A percentile compares a stretch with the other conserved stretches of the same genome.
phyloP scores from a whole-genome alignment of 2,113 vertebrate species.

The Heteronetta atricapilla region DNA sequence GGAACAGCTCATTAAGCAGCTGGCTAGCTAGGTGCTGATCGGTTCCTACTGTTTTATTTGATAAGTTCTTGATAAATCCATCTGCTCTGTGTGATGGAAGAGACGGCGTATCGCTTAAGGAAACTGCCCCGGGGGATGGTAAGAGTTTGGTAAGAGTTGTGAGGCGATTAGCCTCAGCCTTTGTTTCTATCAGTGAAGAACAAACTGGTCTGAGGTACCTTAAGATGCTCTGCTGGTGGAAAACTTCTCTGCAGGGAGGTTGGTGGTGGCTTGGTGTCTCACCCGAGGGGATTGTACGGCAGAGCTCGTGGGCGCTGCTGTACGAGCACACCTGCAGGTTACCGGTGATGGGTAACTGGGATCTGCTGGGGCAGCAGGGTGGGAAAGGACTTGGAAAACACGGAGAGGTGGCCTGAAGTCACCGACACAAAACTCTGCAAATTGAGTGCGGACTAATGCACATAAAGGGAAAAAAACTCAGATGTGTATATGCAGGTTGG shows the following conservation, averaged over 20 bases:
- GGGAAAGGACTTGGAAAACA: not conserved
- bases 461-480: not conserved
- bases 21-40: not conserved
- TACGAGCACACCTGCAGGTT: not conserved
- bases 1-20: not conserved
- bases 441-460: not conserved
- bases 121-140: not conserved
- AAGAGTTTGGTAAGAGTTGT: not conserved
- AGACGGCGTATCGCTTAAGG: not conserved
- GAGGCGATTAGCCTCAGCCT: not conserved
- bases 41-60: not conserved
- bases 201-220: not conserved
- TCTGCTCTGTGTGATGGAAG: not conserved
- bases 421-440: not conserved
- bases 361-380: not conserved
- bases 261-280: not conserved
- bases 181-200: not conserved
- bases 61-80: not conserved
- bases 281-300: not conserved
- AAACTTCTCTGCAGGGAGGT: rapidly evolving
- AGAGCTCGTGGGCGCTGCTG: not conserved
- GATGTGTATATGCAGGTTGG: not conserved
- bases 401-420: not conserved
- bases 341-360: rapidly evolving
- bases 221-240: not conserved